Evolutionary conservation across 2,113 vertebrate species (phyloP).

Genomic region (Psettodes erumei): DNA sequence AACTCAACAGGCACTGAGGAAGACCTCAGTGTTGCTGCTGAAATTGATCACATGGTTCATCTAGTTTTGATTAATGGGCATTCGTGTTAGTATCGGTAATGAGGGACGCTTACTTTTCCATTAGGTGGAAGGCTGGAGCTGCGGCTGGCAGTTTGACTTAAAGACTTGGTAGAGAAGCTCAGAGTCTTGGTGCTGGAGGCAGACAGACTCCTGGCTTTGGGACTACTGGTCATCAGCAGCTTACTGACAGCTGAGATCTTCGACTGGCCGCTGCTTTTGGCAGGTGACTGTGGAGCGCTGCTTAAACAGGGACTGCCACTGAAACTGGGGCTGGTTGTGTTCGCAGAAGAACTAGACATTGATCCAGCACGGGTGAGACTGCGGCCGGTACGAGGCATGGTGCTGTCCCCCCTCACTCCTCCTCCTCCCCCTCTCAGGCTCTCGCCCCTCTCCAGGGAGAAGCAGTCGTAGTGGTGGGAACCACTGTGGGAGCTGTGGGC

Average conservation of each 20-base stretch:
- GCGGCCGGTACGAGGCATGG: conserved; percentile 90
- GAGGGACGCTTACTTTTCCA: conserved; percentile 82
- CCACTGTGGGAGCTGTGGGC: conserved; percentile 60
- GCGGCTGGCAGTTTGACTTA: conserved; percentile 90
- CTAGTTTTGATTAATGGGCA: neutral
- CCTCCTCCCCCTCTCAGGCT: conserved; percentile 83
- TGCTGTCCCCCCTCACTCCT: conserved; percentile 87
- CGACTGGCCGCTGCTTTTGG: conserved; percentile 87
- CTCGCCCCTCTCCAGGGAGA: conserved; percentile 92
- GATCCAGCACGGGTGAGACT: conserved; percentile 86
- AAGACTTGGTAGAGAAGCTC: conserved; percentile 97
- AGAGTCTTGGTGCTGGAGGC: conserved; percentile 93
- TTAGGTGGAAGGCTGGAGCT: conserved; percentile 89
- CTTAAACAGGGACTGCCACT: conserved; percentile 53
- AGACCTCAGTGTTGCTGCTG: neutral
- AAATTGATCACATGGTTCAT: neutral
- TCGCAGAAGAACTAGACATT: conserved; percentile 79
- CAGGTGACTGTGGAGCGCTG: conserved; percentile 84
- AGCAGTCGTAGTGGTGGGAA: conserved; percentile 89
- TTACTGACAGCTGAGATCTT: conserved; percentile 97
- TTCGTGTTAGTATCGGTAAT: neutral
- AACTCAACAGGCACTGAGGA: neutral
- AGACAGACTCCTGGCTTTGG: conserved; percentile 91
- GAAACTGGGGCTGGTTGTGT: conserved; percentile 26
- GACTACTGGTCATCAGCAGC: conserved; percentile 93